Percentiles rank a stretch among this genome's conserved stretches.
Evolutionary conservation across 1,140 invertebrate genomes (phyloP).

Genomic region (Sycophaga agraensis): DNA sequence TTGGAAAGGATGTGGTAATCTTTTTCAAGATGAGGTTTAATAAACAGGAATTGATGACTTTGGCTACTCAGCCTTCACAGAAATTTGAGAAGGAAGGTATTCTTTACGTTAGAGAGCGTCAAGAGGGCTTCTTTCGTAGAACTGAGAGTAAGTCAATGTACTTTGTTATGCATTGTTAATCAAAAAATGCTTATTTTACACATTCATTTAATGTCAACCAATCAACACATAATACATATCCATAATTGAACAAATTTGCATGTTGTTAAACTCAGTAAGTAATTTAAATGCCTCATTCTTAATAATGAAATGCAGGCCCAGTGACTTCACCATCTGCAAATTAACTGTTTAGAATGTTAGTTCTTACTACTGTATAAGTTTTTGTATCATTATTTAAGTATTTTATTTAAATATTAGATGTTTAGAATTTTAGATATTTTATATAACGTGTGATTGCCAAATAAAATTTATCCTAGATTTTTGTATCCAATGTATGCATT

Average conservation of each 20-base stretch:
- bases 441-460: neutral
- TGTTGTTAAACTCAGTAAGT: slow-evolving; percentile 14
- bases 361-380: too few species aligned
- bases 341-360: too few species aligned
- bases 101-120: slow-evolving; percentile 80
- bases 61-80: slow-evolving; percentile 82
- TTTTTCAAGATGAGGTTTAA: slow-evolving; percentile 81
- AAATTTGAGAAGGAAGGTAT: slow-evolving; percentile 93
- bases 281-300: slow-evolving; percentile 5
- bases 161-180: neutral
- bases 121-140: slow-evolving; percentile 88
- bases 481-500: neutral
- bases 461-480: slow-evolving; percentile 2
- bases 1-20: slow-evolving; percentile 23
- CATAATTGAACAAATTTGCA: slow-evolving; percentile 23
- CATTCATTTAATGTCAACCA: slow-evolving; percentile 10
- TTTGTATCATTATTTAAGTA: slow-evolving; percentile 10
- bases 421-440: slow-evolving; percentile 9
- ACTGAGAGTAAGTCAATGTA: slow-evolving; percentile 75
- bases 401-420: slow-evolving; percentile 2
- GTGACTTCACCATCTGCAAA: too few species aligned
- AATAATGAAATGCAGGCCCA: neutral
- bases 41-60: slow-evolving; percentile 79
- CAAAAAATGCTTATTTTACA: slow-evolving; percentile 14
- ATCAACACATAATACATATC: slow-evolving; percentile 15